Base-by-base conservation (phyloP, 2,797 vertebrate species). In the Spondyliosoma cantharus region DNA sequence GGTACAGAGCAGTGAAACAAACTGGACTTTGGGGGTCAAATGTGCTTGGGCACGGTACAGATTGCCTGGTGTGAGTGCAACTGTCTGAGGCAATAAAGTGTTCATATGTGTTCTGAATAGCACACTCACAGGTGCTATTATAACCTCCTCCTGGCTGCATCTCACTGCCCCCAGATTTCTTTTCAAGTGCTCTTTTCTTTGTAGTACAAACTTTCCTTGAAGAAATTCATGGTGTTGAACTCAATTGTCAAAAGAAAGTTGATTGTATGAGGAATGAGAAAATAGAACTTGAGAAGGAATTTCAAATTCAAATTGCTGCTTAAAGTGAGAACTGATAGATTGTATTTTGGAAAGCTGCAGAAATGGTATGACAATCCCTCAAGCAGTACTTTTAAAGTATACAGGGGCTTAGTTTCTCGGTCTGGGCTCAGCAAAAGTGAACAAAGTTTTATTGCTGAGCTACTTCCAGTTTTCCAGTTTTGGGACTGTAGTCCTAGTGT, bases 41-140 rank as follows among this genome's bases (percentile, higher is more conserved):
- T 11, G 37, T 37, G 8, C 8, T 8, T 9, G 9, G 9, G 37
- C 37, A 2, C 7, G 32, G 4, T 37, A 37, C 32, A 7, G 32
- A 37, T 37, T 37, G 37, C 37, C 9, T 3, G 11, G 37, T 7
- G 37, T 37, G 37, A 37, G 37, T 37, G 37, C 7, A 7, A 37
- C 7, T 37, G 32, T 37, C 32, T 37, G 32, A 37, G 7, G 7
- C 7, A 37, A 8, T 32, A 32, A 32, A 46, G 25, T 57, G 60
- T 66, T 37, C 32, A 37, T 37, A 37, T 9, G 8, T 37, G 32
- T 37, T 73, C 64, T 25, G 53, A 25, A 45, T 4, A 45, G 14
- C 22, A 53, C 13, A 62, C 8, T 45, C 32, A 48, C 73, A 73
- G 42, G 37, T 22, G 58, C 63, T 42, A 45, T 63, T 58, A 29